Conservation (phyloP, 1,140 invertebrate species). For the Chymomyza costata region DNA sequence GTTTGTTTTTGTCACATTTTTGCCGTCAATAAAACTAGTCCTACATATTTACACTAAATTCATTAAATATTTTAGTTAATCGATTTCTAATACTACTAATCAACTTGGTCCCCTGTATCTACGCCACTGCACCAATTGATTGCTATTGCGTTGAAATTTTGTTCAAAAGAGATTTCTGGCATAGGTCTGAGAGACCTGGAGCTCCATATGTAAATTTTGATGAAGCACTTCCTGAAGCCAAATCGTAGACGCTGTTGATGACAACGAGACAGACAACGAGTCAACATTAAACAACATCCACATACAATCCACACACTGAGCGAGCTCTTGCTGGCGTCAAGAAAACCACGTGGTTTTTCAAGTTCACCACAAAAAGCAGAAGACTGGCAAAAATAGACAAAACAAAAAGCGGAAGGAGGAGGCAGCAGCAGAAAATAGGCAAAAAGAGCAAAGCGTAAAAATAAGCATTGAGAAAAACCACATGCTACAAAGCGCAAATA, state of each 20-base stretch:
- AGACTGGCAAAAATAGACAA: constrained; percentile 47
- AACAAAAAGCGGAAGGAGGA: constrained; percentile 47
- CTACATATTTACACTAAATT: too few relatives aligned
- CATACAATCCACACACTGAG: constrained; percentile 17
- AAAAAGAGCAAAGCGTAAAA: constrained; percentile 41
- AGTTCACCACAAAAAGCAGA: constrained; percentile 48
- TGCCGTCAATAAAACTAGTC: too few relatives aligned
- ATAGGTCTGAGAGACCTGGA: too few relatives aligned
- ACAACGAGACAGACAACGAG: constrained; percentile 26
- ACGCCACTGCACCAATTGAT: too few relatives aligned
- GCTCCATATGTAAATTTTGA: constrained; percentile 61
- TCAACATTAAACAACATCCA: constrained; percentile 22
- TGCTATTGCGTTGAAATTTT: too few relatives aligned
- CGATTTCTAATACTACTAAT: too few relatives aligned
- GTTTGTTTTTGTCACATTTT: too few relatives aligned
- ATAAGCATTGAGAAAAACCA: constrained; percentile 61
- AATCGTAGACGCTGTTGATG: constrained; percentile 29
- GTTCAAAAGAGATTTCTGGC: too few relatives aligned
- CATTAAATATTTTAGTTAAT: too few relatives aligned
- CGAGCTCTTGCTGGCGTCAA: constrained; percentile 29
- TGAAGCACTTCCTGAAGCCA: constrained; percentile 59
- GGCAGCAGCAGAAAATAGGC: constrained; percentile 55
- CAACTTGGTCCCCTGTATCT: too few relatives aligned
- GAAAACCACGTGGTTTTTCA: constrained; percentile 63
- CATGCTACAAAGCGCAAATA: constrained; percentile 59